Base-by-base conservation (phyloP, 1,140 invertebrate genomes). In the Philaenus spumarius region DNA sequence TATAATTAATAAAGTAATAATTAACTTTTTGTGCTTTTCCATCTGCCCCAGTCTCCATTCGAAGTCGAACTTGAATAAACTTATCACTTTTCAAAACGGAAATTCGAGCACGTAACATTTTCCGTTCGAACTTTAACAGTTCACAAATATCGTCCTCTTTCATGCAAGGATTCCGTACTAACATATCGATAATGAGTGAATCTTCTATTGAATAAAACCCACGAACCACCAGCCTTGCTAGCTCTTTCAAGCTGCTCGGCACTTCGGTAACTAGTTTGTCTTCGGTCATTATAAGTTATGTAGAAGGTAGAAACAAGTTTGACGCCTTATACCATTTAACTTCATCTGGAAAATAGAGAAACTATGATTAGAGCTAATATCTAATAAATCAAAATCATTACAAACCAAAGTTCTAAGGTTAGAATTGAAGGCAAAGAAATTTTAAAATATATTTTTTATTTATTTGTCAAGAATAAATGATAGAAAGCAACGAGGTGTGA, bases 1-100 rank as follows among this genome's bases (percentile, higher is more conserved):
- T 95, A 71, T 97, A 97, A 75, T 96, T 96, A 61, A 98, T 97
- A 68, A 95, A 97, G 73, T 97, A 97, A 75, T 97, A 97, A 72
- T 96, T 97, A 7, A 97, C 92, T 81, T 94, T 91, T 68, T 94
- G 93, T 17, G 92, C 90, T 79, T 95, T 95, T n/a, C 92, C 91
- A 77, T 97, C 94, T 2, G 82, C 78, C 23, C 93, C 93, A 51
- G 94, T 97, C 78, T 97, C 94, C 86, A 97, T 94, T 78, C 90
- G 85, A 58, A 97, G 78, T 64, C 90, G 80, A 1, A 89, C 85
- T 83, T 96, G 93, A 63, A 97, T 87, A 73, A 97, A 93, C 76
- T 96, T 95, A 70, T 97, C 95, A 72, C 84, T 93, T 71, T 88
- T 88, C 43, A 98, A 71, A 0, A 85, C 87, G 7, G 90, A 81